Evolutionary conservation across 2,888 invertebrate genomes (phyloP), one percentile per base, ranked within the genome.

Genomic region (Mayetiola destructor): DNA sequence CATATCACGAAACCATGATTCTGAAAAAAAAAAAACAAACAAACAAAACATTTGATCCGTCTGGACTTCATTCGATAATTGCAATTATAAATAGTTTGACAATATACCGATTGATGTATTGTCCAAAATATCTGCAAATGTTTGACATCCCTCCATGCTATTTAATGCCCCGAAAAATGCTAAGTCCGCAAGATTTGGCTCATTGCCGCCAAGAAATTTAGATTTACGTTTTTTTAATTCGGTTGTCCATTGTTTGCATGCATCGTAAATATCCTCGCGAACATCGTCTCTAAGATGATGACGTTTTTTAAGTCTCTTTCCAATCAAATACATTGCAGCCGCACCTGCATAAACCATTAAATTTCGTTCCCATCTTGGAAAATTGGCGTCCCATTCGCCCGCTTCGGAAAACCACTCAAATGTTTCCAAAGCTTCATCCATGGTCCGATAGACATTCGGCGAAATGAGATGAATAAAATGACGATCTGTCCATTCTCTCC

Each of bases 401-500:
- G 85, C 87, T 63, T 88, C 76, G 4, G 93, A 89, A 72, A 97
- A 97, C 87, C 94, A 93, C 62, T 83, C 80, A 71, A 99, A 97
- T 0, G 97, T 88, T 68, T 92, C 85, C 21, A 92, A 70, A 0
- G 97, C 81, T 74, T 99, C 97, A 1, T 75, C 73, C 1, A 80
- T 72, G 0, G 89, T 89, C 59, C 95, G 80, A 68, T 99, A 99
- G 30, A 96, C 93, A 72, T 99, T 99, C 0, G 99, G 99, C 0
- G 97, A 96, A 35, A 99, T 75, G 0, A 85, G 82, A 68, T 96
- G 97, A 0, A 99, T 94, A 1, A 96, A 77, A 39, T 85, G 82
- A 55, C 81, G 79, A 69, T 99, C 99, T 0, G 87, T 88, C 99
- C 99, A 99, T 66, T 84, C 80, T 54, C 99, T 79, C 97, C 97